A percentile compares a stretch with the other conserved stretches of the same genome.
These are phyloP conservation scores for Oxyteleia sp. DNA, from an alignment of 2,888 invertebrate genomes.

Conservation along the genomic window DNA sequence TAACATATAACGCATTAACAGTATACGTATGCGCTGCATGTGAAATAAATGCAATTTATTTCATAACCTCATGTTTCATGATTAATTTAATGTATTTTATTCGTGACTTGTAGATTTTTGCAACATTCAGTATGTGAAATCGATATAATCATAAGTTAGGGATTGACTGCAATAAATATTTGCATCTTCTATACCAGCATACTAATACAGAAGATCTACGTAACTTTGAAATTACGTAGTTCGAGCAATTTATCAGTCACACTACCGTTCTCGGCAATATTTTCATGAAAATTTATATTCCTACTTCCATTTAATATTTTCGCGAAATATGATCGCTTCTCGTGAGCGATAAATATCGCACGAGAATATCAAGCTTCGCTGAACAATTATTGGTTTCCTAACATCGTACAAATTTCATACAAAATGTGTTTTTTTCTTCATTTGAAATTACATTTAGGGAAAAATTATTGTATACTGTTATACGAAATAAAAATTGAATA, in stretches of 20 bases:
- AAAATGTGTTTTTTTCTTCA: too few relatives aligned
- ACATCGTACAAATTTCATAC: not conserved
- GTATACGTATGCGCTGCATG: not conserved
- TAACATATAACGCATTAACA: conserved; percentile 7
- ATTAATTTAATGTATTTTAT: conserved; percentile 61
- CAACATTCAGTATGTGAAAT: conserved; percentile 65
- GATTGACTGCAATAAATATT: conserved; percentile 75
- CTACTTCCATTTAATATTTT: conserved; percentile 57
- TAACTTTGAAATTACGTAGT: conserved; percentile 63
- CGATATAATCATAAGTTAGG: conserved; percentile 72
- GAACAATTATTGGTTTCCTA: conserved; percentile 52
- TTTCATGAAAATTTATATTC: conserved; percentile 68
- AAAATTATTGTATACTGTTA: too few relatives aligned
- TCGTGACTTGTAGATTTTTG: conserved; percentile 59
- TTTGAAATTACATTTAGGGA: too few relatives aligned
- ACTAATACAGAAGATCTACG: conserved; percentile 60
- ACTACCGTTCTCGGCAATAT: conserved; percentile 67
- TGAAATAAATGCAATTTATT: conserved; percentile 59
- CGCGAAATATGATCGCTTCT: conserved; percentile 67
- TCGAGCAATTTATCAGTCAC: conserved; percentile 69
- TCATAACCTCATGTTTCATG: conserved; percentile 61
- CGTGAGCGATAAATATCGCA: conserved; percentile 48
- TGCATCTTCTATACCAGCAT: conserved; percentile 71
- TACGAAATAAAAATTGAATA: too few relatives aligned
- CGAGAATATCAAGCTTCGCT: conserved; percentile 31